Evolutionary conservation across 2,888 invertebrate species (phyloP), one percentile per base, ranked within the genome.

Genomic region (Drosophila rellima): DNA sequence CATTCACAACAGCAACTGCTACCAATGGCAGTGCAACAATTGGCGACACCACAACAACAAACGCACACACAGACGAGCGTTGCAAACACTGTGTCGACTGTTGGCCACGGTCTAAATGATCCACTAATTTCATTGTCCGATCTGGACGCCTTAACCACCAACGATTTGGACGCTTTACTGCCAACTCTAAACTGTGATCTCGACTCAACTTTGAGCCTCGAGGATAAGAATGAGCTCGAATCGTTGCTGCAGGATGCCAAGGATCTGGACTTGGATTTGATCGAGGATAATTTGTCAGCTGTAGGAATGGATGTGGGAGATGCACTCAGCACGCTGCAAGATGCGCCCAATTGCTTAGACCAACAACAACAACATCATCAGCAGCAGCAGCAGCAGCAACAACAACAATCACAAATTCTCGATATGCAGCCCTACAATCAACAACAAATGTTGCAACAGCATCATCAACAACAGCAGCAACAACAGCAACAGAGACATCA

Each of bases 131-230:
- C 90, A 11, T 74, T 92, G 26, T 90, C 92, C 8, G 92, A 91
- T 66, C 76, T 92, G 56, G 92, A 92, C 70, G 92, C 91, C 42
- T 73, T 92, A 47, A 91, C 92, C 17, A 91, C 91, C 60, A 92
- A 91, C 57, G 95, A 95, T 90, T 93, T 95, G 60, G 95, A 95
- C 83, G 95, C 95, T 81, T 92, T 96, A 80, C 92, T 95, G 89
- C 95, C 94, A 71, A 94, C 94, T 48, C 93, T 94, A 78, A 90
- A 87, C 88, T 91, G 91, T 90, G 95, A 95, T 84, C 93, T 95
- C 66, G 92, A 92, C 79, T 89, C 92, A 66, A 88, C 91, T 44
- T 81, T 92, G 40, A 92, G 91, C 74, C 82, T 92, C 71, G 92
- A 92, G 77, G 91, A 91, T 66, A 92, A 92, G 71, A 92, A 92